Conservation (phyloP, 2,797 vertebrate species). For the Peromyscus melanophrys region DNA sequence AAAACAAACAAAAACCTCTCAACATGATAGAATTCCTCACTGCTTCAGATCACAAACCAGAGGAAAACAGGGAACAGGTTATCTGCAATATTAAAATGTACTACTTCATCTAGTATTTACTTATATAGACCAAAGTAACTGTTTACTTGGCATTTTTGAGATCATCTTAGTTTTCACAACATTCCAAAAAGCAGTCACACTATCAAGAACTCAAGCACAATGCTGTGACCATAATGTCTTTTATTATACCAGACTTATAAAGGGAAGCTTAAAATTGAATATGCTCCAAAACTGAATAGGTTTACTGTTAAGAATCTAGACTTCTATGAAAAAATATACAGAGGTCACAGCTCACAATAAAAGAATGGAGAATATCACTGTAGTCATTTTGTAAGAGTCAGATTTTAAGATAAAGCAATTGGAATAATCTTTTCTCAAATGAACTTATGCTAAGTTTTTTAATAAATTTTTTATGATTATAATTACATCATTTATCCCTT, state of each 20-base stretch:
- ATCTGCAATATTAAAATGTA: constrained; percentile 53
- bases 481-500: background rate
- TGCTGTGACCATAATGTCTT: background rate
- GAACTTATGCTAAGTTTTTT: background rate
- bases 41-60: background rate
- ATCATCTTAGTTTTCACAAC: constrained; percentile 39
- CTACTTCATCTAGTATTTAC: constrained; percentile 54
- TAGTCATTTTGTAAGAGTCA: background rate
- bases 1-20: background rate
- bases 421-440: constrained; percentile 8
- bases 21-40: background rate
- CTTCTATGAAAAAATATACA: constrained; percentile 39
- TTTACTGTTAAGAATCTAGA: constrained; percentile 48
- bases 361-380: background rate
- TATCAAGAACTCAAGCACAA: background rate
- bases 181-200: constrained; percentile 46
- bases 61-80: background rate
- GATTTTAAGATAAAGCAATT: constrained; percentile 19
- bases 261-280: constrained; percentile 59
- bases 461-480: background rate
- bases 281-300: constrained; percentile 24
- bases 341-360: constrained; percentile 4
- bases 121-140: constrained; percentile 34
- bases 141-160: constrained; percentile 55
- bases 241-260: constrained; percentile 46